A percentile compares a stretch with the other conserved stretches of the same genome.
Conservation (phyloP, 2,797 vertebrate genomes). For the Simalia tracyae region DNA sequence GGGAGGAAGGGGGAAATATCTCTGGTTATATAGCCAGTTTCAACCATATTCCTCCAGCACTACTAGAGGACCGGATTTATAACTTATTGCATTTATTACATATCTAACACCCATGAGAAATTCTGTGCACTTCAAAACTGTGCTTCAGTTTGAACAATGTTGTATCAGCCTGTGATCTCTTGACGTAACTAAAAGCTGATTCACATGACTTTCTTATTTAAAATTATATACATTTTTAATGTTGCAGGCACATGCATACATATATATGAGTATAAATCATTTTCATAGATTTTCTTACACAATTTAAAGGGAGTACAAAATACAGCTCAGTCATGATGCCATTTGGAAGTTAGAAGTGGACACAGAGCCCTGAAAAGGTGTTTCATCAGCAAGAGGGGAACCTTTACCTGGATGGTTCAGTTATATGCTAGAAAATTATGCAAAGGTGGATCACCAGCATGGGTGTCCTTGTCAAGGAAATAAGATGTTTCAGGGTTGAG, state of each 20-base stretch:
- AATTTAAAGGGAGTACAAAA: background rate
- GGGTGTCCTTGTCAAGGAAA: background rate
- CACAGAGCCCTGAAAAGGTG: background rate
- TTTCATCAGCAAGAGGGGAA: background rate
- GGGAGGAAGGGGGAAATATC: too few relatives aligned
- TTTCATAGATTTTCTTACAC: background rate
- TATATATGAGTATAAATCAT: background rate
- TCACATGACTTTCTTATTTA: background rate
- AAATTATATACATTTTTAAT: background rate
- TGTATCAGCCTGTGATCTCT: background rate
- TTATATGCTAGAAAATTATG: background rate
- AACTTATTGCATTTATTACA: background rate
- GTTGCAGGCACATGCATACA: background rate
- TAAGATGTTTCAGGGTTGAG: background rate
- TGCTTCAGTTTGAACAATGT: background rate
- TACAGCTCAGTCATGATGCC: background rate
- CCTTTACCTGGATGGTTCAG: background rate
- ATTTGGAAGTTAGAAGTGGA: background rate
- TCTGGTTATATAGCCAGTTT: background rate
- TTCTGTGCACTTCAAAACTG: background rate
- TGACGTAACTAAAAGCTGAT: background rate
- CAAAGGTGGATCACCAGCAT: background rate
- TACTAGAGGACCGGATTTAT: background rate
- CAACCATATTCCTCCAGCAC: background rate
- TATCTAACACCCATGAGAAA: background rate